Evolutionary conservation across 2,797 vertebrate genomes (phyloP), one percentile per base, ranked within the genome.

Genomic region (Lepilemur ruficaudatus): DNA sequence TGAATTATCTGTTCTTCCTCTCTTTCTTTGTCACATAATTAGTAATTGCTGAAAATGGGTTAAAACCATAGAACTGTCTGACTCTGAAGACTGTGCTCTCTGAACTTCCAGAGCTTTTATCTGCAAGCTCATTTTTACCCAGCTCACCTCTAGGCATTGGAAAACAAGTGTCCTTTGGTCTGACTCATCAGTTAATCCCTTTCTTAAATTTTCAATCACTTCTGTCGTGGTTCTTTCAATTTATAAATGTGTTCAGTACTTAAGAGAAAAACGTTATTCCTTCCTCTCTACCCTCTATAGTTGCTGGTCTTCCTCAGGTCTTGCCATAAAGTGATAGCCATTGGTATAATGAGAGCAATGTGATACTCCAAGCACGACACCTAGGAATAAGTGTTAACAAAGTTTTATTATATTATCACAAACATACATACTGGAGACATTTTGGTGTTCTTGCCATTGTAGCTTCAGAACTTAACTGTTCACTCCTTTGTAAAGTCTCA

Each of bases 391-490:
- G 61, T 3, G 17, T 61, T 80, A 38, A 69, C 46, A 50, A 38
- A 73, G 17, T 28, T 57, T 86, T 87, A 55, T 90, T 50, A 84
- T 8, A 38, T 94, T 67, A 65, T 32, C 30, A 78, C 13, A 86
- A 41, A 65, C 30, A 38, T 12, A 81, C 25, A 41, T 80, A 30
- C 8, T 76, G 23, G 65, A 79, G 55, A 52, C 15, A 92, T 61
- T 20, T 79, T 91, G 2, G 15, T 89, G 15, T 67, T 93, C 46
- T 28, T 76, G 5, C 25, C 69, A 50, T 38, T 89, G 59, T 92
- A 69, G 18, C 50, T 94, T 96, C 41, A 95, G 88, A 95, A 81
- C 18, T 84, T 95, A 61, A 43, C 17, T 82, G 43, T 23, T 7
- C 1, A 6, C 50, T 93, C 48, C 59, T 41, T 69, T 43, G 48